Percentiles rank a stretch among this genome's conserved stretches.
Evolutionary conservation across 2,888 invertebrate genomes (phyloP).

Genomic region (Himalopsyche kuldschensis): DNA sequence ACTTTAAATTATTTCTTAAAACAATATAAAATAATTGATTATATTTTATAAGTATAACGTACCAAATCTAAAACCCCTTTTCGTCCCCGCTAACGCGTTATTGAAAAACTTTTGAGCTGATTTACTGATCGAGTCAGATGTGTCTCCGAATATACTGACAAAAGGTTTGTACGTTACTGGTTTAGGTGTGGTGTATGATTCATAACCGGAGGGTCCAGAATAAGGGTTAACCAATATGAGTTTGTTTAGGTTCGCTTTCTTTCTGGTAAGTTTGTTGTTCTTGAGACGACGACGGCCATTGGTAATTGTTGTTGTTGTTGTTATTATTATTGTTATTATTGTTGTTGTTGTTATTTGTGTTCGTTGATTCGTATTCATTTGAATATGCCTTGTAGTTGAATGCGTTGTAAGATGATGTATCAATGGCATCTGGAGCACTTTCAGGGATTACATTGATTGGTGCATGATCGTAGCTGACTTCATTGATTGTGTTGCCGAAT

Average conservation of each 20-base stretch:
- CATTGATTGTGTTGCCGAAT: conserved; percentile 53
- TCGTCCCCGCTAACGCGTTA: conserved; percentile 45
- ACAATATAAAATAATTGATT: not conserved
- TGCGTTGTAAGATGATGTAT: conserved; percentile 43
- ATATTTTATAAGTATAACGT: conserved; percentile 50
- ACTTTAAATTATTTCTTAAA: not conserved
- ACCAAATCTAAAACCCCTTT: conserved; percentile 52
- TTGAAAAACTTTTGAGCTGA: conserved; percentile 34
- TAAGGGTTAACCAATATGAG: conserved; percentile 13
- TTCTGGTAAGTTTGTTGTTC: conserved; percentile 43
- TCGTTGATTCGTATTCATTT: not conserved
- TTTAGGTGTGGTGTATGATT: conserved; percentile 26
- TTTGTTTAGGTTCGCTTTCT: conserved; percentile 42
- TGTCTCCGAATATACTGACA: conserved; percentile 55
- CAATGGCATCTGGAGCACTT: conserved; percentile 51
- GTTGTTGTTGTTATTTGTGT: conserved; percentile 22
- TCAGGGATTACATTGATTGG: conserved; percentile 55
- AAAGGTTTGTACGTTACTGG: conserved; percentile 49
- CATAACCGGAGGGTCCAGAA: conserved; percentile 3
- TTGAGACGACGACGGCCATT: conserved; percentile 48
- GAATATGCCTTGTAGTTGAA: conserved; percentile 49
- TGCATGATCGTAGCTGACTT: conserved; percentile 53
- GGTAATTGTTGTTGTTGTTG: conserved; percentile 50
- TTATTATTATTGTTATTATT: conserved; percentile 29
- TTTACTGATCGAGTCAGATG: conserved; percentile 52